Evolutionary conservation across 1,140 invertebrate genomes (phyloP), one percentile per base, ranked within the genome.

Genomic region (Venturia canescens): DNA sequence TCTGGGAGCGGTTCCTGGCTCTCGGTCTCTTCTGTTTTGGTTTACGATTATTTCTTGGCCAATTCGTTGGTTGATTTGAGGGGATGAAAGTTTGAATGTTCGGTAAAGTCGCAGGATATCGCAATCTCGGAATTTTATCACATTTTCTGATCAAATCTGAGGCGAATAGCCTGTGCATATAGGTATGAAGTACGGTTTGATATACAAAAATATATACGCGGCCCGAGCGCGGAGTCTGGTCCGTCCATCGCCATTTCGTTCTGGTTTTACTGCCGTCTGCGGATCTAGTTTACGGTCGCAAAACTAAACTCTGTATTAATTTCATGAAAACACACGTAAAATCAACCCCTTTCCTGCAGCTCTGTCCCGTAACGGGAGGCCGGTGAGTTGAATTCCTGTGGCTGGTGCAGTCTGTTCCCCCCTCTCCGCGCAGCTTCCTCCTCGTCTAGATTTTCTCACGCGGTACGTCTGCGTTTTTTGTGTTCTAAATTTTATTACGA

Each of bases 221-320:
- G 29, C 27, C 3, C 27, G 23, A 7, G 27, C 18, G 57, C 67
- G 72, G 27, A 48, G 63, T 80, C 79, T 74, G 83, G 81, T 80
- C 82, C 85, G 87, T 89, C 83, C 87, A 85, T 85, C 84, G 85
- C 83, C 85, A 86, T 89, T 89, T 87, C 87, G 85, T 80, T 76
- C 76, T 81, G 83, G 79, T 87, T 84, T 89, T 87, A 89, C 86
- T 85, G 81, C 83, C 87, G 87, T 89, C 87, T 89, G 75, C 75
- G 87, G 87, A 87, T 89, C 84, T 84, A 84, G 85, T 89, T 89
- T 89, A 89, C 84, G 86, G 84, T 85, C 84, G 83, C 85, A 86
- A 87, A 89, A 87, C 86, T 89, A 86, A 88, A 89, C 86, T 89
- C 85, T 86, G 85, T 89, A 89, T 89, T 89, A 89, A 89, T 89